phyloP scores from a whole-genome alignment of 2,888 invertebrate species.

The Rhaphigaster nebulosa region DNA sequence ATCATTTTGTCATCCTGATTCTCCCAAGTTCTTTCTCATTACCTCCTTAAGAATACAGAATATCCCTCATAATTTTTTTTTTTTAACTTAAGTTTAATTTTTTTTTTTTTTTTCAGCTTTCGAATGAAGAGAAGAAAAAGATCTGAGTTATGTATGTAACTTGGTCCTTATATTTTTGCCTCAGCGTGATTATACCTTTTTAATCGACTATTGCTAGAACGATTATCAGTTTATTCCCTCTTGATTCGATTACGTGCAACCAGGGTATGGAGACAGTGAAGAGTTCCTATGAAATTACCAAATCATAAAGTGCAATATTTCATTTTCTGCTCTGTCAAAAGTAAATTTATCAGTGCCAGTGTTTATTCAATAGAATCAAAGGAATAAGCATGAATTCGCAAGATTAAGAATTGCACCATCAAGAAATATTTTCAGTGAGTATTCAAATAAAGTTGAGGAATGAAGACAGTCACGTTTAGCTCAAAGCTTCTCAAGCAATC shows the following conservation, averaged over 20 bases:
- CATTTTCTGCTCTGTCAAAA: background rate
- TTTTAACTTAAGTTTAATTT: too few species aligned
- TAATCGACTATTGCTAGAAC: background rate
- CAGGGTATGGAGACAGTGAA: background rate
- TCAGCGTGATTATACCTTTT: background rate
- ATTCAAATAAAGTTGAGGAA: constrained; percentile 3
- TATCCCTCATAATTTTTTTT: too few species aligned
- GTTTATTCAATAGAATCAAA: background rate
- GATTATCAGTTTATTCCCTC: background rate
- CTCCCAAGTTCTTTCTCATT: too few species aligned
- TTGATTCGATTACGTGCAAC: background rate
- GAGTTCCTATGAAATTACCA: constrained; percentile 47
- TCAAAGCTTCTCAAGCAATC: background rate
- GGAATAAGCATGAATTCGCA: background rate
- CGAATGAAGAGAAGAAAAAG: constrained; percentile 42
- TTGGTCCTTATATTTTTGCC: background rate
- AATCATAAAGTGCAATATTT: constrained; percentile 34
- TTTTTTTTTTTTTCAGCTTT: constrained; percentile 37
- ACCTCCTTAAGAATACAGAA: too few species aligned
- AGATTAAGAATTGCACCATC: background rate
- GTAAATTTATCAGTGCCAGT: constrained; percentile 17
- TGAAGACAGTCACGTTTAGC: background rate
- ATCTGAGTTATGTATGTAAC: background rate
- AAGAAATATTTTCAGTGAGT: background rate
- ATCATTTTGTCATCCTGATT: too few species aligned